A percentile compares a stretch with the other conserved stretches of the same genome.
phyloP scores from a whole-genome alignment of 2,888 invertebrate genomes.

The Pseudococcus viburni region DNA sequence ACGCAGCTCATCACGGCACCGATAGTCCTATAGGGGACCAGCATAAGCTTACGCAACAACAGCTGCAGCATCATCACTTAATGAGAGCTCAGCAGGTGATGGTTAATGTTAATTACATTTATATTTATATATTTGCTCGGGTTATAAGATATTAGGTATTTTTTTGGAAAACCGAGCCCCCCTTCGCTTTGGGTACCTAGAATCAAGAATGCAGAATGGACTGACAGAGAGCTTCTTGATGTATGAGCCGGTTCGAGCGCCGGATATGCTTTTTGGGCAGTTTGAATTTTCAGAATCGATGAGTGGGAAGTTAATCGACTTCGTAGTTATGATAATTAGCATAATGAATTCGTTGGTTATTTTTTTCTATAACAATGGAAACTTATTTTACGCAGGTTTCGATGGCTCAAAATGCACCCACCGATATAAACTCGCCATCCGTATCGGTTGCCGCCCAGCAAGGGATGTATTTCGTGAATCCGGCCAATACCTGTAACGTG shows the following conservation, averaged over 20 bases:
- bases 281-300: neutral
- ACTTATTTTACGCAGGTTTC: slow-evolving; percentile 78
- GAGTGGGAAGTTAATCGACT: slow-evolving; percentile 16
- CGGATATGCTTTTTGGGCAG: slow-evolving; percentile 17
- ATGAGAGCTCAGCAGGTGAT: slow-evolving; percentile 43
- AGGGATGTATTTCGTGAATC: slow-evolving; percentile 78
- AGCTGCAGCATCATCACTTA: slow-evolving; percentile 44
- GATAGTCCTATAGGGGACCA: slow-evolving; percentile 35
- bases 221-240: neutral
- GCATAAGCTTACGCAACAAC: slow-evolving; percentile 43
- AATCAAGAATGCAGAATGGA: too few relatives aligned
- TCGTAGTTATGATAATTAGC: slow-evolving; percentile 13
- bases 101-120: slow-evolving; percentile 37
- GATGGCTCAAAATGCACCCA: slow-evolving; percentile 79
- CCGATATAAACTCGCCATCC: slow-evolving; percentile 81
- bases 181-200: neutral
- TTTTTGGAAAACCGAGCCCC: neutral
- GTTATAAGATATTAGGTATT: neutral
- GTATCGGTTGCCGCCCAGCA: slow-evolving; percentile 89
- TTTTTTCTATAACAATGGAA: slow-evolving; percentile 16
- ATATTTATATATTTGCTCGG: slow-evolving; percentile 15
- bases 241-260: neutral
- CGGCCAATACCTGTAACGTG: slow-evolving; percentile 11
- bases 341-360: slow-evolving; percentile 24
- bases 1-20: slow-evolving; percentile 35